Evolutionary conservation across 1,140 invertebrate genomes (phyloP).

Genomic region (Drosophila albomicans): DNA sequence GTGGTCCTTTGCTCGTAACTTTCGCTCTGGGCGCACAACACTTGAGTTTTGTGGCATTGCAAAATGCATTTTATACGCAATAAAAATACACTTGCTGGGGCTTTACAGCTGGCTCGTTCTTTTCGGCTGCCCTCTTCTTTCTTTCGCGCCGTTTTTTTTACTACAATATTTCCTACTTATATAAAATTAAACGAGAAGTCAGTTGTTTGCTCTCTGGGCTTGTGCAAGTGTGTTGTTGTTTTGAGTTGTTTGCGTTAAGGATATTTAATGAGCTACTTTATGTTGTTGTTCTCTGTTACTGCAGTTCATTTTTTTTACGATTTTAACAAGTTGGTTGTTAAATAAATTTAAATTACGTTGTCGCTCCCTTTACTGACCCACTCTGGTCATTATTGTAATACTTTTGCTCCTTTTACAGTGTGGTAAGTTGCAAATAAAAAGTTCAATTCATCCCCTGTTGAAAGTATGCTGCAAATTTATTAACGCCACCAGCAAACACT

Average conservation of each 20-base stretch:
- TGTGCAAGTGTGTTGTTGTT: constrained; percentile 34
- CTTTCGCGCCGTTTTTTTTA: constrained; percentile 73
- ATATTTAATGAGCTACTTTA: constrained; percentile 83
- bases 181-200: constrained; percentile 75
- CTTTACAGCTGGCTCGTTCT: constrained; percentile 70
- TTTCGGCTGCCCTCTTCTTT: constrained; percentile 43
- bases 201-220: constrained; percentile 48
- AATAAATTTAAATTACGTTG: constrained; percentile 80
- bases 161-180: constrained; percentile 78
- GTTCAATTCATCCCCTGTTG: constrained; percentile 36
- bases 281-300: constrained; percentile 59
- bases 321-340: constrained; percentile 79
- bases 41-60: constrained; percentile 79
- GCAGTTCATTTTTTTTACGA: constrained; percentile 63
- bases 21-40: constrained; percentile 73
- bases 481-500: constrained; percentile 60
- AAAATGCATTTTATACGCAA: constrained; percentile 83
- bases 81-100: constrained; percentile 79
- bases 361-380: constrained; percentile 54
- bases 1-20: constrained; percentile 72
- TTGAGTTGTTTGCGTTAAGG: constrained; percentile 47
- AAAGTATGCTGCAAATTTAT: constrained; percentile 65
- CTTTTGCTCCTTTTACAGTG: constrained; percentile 10
- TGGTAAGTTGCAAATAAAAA: constrained; percentile 35
- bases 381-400: constrained; percentile 56